A percentile compares a stretch with the other conserved stretches of the same genome.
Evolutionary conservation across 2,888 invertebrate species (phyloP).

Genomic region (Melikaiella ostensackeni): DNA sequence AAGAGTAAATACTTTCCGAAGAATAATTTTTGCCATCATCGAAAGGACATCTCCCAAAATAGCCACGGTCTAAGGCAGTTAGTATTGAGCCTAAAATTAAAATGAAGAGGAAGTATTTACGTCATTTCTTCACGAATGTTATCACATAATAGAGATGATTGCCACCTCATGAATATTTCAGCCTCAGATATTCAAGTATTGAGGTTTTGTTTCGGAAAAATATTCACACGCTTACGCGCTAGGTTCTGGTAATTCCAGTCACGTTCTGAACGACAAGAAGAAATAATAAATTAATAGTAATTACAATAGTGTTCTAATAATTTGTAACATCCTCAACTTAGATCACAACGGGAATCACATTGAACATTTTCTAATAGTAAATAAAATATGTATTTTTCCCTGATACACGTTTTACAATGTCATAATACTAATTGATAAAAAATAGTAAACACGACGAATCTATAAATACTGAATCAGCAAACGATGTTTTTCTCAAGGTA

Average conservation of each 20-base stretch:
- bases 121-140: not conserved
- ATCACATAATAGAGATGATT: not conserved
- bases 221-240: not conserved
- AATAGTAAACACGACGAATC: not conserved
- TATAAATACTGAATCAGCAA: not conserved
- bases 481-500: not conserved
- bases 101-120: not conserved
- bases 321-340: too few relatives aligned
- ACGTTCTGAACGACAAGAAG: not conserved
- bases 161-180: not conserved
- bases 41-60: not conserved
- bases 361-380: too few relatives aligned
- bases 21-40: too few relatives aligned
- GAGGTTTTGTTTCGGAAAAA: not conserved
- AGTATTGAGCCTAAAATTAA: not conserved
- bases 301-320: too few relatives aligned
- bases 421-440: not conserved
- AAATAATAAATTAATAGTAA: too few relatives aligned
- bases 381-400: not conserved
- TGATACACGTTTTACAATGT: too few relatives aligned
- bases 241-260: not conserved
- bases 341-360: too few relatives aligned
- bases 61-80: not conserved
- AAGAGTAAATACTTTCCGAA: too few relatives aligned
- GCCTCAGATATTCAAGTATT: not conserved